Evolutionary conservation across 2,888 invertebrate species (phyloP).

Genomic region (Dioctria rufipes): DNA sequence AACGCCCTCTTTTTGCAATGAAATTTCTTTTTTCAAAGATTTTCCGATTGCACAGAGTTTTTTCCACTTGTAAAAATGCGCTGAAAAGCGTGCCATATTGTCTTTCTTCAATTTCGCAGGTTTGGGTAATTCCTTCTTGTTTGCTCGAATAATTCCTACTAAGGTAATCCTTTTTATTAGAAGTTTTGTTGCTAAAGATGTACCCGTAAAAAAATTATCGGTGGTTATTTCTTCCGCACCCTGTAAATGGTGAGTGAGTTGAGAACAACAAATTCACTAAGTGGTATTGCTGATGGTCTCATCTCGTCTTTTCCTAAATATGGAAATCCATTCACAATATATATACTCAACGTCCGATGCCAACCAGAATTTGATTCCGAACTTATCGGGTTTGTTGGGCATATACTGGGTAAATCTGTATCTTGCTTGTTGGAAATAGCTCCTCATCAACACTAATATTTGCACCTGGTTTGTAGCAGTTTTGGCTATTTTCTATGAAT

Average conservation of each 20-base stretch:
- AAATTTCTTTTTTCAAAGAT: no score
- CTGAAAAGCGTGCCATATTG: constrained; percentile 18
- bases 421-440: constrained; percentile 61
- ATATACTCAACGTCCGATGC: constrained; percentile 60
- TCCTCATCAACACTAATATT: constrained; percentile 61
- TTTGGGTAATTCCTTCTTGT: not conserved
- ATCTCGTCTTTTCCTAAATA: constrained; percentile 61
- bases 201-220: constrained; percentile 30
- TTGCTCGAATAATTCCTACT: no score
- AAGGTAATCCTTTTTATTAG: no score
- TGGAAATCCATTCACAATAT: constrained; percentile 61
- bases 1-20: no score
- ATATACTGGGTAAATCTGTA: constrained; percentile 61
- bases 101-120: not conserved
- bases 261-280: constrained; percentile 61
- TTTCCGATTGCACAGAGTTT: no score
- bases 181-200: not conserved
- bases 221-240: constrained; percentile 60
- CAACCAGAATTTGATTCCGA: constrained; percentile 60
- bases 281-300: constrained; percentile 54
- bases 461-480: constrained; percentile 59
- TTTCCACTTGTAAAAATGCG: constrained; percentile 16
- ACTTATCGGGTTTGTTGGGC: no score
- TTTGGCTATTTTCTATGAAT: constrained; percentile 41
- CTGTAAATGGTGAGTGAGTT: constrained; percentile 61